phyloP scores from a whole-genome alignment of 2,113 vertebrate genomes.

The Gallinago media region DNA sequence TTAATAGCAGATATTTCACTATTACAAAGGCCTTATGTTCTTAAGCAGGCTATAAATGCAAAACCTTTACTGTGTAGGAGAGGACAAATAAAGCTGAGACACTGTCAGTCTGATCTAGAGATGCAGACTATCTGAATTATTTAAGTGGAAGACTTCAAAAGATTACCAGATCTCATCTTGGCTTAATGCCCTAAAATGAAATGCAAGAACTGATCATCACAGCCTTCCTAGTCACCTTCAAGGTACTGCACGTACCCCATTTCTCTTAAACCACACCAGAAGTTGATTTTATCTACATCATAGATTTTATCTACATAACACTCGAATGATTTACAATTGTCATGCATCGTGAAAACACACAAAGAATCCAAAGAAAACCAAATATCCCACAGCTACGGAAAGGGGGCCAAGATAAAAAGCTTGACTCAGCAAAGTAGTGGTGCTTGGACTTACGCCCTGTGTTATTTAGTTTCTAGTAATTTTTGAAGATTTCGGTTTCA shows the following conservation, averaged over 20 bases:
- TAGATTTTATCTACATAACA: no score
- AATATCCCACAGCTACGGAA: neutral
- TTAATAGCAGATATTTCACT: neutral
- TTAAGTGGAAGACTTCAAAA: neutral
- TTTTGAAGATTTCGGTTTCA: neutral
- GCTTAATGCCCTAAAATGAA: neutral
- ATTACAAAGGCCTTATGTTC: neutral
- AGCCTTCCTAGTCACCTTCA: neutral
- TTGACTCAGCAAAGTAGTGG: neutral
- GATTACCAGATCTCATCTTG: neutral
- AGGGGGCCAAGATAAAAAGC: neutral
- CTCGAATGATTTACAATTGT: neutral
- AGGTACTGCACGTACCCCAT: neutral
- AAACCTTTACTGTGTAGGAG: neutral
- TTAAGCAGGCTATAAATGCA: neutral
- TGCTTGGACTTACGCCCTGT: fast-evolving
- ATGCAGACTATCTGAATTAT: neutral
- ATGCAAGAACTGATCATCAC: neutral
- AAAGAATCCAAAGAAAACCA: neutral
- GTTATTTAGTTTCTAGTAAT: neutral
- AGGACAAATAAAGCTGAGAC: neutral
- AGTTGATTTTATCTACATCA: neutral
- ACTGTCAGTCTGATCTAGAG: neutral
- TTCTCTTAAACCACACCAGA: neutral
- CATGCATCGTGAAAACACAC: neutral